These are phyloP conservation scores for Maconellicoccus hirsutus DNA, from an alignment of 1,140 invertebrate species.

Conservation along the genomic window DNA sequence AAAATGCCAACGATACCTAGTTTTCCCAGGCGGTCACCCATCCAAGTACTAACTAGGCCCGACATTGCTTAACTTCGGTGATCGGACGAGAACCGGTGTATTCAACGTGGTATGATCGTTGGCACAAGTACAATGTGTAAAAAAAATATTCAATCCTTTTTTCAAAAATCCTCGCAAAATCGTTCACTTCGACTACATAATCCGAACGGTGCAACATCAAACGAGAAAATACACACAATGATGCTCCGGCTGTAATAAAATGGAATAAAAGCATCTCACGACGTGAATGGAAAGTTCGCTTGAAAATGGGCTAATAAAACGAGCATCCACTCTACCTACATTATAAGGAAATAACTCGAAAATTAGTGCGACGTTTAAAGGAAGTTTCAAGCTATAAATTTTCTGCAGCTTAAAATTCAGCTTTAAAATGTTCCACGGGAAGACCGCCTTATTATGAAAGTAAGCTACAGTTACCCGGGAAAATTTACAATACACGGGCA, in stretches of 20 bases:
- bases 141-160: too few relatives aligned
- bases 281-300: not conserved
- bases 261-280: too few relatives aligned
- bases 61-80: conserved; percentile 45
- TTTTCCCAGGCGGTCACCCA: conserved; percentile 41
- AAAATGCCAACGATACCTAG: conserved; percentile 25
- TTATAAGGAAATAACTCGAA: not conserved
- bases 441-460: too few relatives aligned
- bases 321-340: not conserved
- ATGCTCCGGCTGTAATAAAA: too few relatives aligned
- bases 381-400: not conserved
- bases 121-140: too few relatives aligned
- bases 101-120: conserved; percentile 35
- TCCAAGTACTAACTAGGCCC: conserved; percentile 45
- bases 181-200: too few relatives aligned
- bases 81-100: conserved; percentile 43
- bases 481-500: too few relatives aligned
- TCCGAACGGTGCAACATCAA: too few relatives aligned
- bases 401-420: not conserved
- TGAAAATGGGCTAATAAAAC: not conserved
- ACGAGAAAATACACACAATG: too few relatives aligned
- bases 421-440: not conserved
- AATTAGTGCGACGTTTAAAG: not conserved
- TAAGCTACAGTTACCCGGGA: too few relatives aligned
- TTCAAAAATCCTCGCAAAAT: too few relatives aligned